Evolutionary conservation across 2,113 vertebrate species (phyloP).

Genomic region (Odontophorus gujanensis): DNA sequence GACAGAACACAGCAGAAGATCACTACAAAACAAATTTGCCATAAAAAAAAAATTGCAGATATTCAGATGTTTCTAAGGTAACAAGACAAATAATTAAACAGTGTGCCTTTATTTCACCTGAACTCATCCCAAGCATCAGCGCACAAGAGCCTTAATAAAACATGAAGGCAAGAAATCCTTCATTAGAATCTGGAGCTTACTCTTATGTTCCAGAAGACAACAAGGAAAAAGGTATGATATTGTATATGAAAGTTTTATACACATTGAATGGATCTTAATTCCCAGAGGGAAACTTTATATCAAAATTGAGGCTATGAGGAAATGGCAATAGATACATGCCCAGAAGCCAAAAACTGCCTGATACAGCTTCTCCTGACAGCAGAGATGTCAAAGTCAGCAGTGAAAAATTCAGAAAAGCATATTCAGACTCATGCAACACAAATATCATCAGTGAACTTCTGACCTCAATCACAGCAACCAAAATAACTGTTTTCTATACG

Average conservation of each 20-base stretch:
- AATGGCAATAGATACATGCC: slow-evolving; percentile 10
- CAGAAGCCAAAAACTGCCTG: background rate
- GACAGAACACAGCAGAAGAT: background rate
- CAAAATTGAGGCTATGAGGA: slow-evolving; percentile 13
- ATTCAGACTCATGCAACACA: background rate
- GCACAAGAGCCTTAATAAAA: slow-evolving; percentile 33
- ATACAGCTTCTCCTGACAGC: background rate
- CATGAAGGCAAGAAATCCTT: background rate
- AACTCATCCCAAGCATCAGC: background rate
- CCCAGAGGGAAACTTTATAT: slow-evolving; percentile 34
- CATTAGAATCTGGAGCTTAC: slow-evolving; percentile 9
- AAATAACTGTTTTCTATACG: slow-evolving; percentile 29
- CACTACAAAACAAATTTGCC: background rate
- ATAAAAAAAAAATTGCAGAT: background rate
- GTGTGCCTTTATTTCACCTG: background rate
- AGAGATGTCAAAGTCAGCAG: background rate
- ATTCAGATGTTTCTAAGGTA: background rate
- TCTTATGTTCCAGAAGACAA: background rate
- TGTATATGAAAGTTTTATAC: slow-evolving; percentile 38
- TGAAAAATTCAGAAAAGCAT: slow-evolving; percentile 32
- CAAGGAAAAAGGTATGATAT: background rate
- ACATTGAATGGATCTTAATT: slow-evolving; percentile 38
- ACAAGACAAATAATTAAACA: background rate
- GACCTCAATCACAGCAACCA: slow-evolving; percentile 31
- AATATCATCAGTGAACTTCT: background rate